Conservation (phyloP, 2,888 invertebrate genomes). For the Laothoe populi region DNA sequence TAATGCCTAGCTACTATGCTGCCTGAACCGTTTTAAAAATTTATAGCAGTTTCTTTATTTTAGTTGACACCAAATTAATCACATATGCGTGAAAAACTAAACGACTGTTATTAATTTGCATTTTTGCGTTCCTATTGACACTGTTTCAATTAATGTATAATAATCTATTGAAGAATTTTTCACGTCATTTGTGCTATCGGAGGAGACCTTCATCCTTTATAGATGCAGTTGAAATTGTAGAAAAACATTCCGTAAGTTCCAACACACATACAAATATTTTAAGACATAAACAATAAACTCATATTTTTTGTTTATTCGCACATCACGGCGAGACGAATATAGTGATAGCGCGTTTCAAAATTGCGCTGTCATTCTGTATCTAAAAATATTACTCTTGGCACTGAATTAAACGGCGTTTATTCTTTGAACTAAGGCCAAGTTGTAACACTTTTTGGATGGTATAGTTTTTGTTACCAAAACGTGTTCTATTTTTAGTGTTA, state of each 20-base stretch:
- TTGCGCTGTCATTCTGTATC: conserved; percentile 63
- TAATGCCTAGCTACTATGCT: too few species aligned
- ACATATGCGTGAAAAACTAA: too few species aligned
- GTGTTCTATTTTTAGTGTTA: conserved; percentile 22
- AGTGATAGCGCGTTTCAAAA: conserved; percentile 58
- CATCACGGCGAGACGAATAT: conserved; percentile 43
- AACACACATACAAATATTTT: conserved; percentile 14
- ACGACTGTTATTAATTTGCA: too few species aligned
- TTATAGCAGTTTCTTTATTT: too few species aligned
- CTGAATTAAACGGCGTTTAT: conserved; percentile 70
- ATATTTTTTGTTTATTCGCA: conserved; percentile 29
- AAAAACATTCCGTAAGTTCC: neutral
- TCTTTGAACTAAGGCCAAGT: conserved; percentile 76
- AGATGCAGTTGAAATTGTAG: neutral
- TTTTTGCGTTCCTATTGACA: too few species aligned
- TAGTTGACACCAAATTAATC: too few species aligned
- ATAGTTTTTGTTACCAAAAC: conserved; percentile 18
- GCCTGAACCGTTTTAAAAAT: too few species aligned
- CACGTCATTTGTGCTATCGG: neutral
- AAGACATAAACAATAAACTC: conserved; percentile 25
- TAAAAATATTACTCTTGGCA: conserved; percentile 81
- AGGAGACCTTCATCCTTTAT: neutral
- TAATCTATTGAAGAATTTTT: too few species aligned
- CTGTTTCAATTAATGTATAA: too few species aligned
- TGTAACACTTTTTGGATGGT: conserved; percentile 41